These are phyloP conservation scores for Peromyscus maniculatus DNA, from an alignment of 2,113 vertebrate species.

Conservation along the genomic window DNA sequence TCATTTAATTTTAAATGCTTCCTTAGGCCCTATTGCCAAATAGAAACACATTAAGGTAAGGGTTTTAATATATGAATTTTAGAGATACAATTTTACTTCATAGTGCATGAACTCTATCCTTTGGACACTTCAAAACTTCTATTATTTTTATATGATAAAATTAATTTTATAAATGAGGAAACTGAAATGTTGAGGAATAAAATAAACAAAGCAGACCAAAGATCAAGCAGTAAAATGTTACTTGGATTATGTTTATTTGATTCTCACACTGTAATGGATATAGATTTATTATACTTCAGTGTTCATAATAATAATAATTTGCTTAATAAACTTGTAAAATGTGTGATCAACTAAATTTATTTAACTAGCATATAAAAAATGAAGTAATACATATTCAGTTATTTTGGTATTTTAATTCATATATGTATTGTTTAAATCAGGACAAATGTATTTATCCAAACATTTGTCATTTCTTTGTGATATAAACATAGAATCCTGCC, in stretches of 20 bases:
- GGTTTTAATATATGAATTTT: constrained; percentile 14
- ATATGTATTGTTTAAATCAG: neutral
- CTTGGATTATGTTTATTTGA: constrained; percentile 21
- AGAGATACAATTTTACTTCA: neutral
- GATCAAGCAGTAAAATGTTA: neutral
- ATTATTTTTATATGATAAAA: constrained; percentile 47
- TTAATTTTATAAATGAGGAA: constrained; percentile 44
- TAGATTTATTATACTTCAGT: constrained; percentile 20
- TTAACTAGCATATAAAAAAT: neutral
- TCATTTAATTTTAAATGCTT: constrained; percentile 38
- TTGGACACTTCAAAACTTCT: neutral
- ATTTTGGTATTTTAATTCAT: neutral
- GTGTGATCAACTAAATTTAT: neutral
- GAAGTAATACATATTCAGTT: neutral
- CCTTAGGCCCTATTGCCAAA: constrained; percentile 11
- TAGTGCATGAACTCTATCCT: neutral
- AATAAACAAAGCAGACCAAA: constrained; percentile 47
- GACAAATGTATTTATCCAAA: neutral
- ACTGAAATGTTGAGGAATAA: constrained; percentile 58
- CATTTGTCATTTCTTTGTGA: neutral
- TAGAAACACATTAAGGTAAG: neutral
- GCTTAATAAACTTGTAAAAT: constrained; percentile 20
- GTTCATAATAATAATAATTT: constrained; percentile 23
- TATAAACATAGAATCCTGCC: neutral
- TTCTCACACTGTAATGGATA: neutral